Conservation (phyloP, 2,113 vertebrate genomes). For the Seriola quinqueradiata region DNA sequence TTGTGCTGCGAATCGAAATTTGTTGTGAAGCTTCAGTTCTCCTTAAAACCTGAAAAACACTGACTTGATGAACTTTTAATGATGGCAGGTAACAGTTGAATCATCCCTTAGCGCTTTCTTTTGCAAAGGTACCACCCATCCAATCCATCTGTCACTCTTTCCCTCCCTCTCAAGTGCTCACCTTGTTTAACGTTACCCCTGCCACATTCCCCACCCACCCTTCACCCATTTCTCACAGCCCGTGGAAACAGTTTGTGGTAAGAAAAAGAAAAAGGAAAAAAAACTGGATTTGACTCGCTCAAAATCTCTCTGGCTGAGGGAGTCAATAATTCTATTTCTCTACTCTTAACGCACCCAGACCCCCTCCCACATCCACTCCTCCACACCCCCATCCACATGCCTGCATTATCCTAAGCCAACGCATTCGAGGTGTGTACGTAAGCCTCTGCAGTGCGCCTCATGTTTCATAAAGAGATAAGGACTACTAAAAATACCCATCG, state of each 20-base stretch:
- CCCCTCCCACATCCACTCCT: background rate
- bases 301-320: slow-evolving; percentile 43
- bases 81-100: slow-evolving; percentile 32
- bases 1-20: slow-evolving; percentile 6
- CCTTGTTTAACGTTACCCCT: background rate
- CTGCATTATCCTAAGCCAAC: slow-evolving; percentile 69
- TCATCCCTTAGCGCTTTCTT: slow-evolving; percentile 11
- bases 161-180: slow-evolving; percentile 16
- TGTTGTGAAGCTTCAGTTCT: slow-evolving; percentile 34
- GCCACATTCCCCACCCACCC: background rate
- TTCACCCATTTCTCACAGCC: slow-evolving; percentile 41
- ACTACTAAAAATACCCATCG: slow-evolving; percentile 66
- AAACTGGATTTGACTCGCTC: slow-evolving; percentile 33
- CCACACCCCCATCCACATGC: slow-evolving; percentile 16
- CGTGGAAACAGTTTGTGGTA: slow-evolving; percentile 32
- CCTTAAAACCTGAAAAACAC: slow-evolving; percentile 30
- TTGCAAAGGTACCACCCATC: slow-evolving; percentile 38
- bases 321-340: slow-evolving; percentile 53
- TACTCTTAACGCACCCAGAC: background rate
- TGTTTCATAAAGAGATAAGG: slow-evolving; percentile 76
- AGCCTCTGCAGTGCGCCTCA: slow-evolving; percentile 65
- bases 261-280: background rate
- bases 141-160: slow-evolving; percentile 26
- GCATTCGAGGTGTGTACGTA: slow-evolving; percentile 62
- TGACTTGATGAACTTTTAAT: slow-evolving; percentile 46